Base-by-base conservation (phyloP, 2,888 invertebrate genomes). In the Heliconius ethilla region DNA sequence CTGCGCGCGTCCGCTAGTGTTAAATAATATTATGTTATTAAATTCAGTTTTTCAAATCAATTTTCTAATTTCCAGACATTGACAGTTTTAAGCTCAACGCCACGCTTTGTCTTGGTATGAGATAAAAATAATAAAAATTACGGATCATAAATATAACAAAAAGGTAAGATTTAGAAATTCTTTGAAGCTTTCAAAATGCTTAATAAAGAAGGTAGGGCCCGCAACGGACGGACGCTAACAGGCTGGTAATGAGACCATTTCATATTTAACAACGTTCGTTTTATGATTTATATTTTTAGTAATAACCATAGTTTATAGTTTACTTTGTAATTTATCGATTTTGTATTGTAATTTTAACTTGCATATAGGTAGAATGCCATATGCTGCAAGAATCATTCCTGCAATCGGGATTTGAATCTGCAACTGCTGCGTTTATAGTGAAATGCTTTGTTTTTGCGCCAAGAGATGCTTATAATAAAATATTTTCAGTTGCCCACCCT, bases 161-260 rank as follows among this genome's bases (percentile, higher is more conserved):
- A 51, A 51, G 7, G 7, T 59, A 59, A n/a, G n/a, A 59, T 59
- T 51, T 59, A n/a, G n/a, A n/a, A n/a, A 59, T n/a, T 59, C 10
- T 37, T 11, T 11, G 11, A 67, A 67, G 1, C 66, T 67, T 51
- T 51, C 51, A 22, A 29, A 51, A 18, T 10, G 70, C 45, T 70
- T 10, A 29, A n/a, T 27, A 73, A 13, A 15, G 37, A 73, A 62
- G 62, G 18, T 22, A 22, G 3, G 22, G 18, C 18, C 45, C 6
- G 45, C 45, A 45, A 45, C 45, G 18, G 6, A 18, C 45, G 45
- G 37, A 33, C 73, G 59, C 73, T 73, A 73, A 73, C 73, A 73
- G 63, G 73, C 73, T 40, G 13, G 73, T 62, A 73, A 73, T 73
- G 73, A 70, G 51, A 37, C 22, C 73, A 18, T 73, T 62, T 62